Percentiles rank a stretch among this genome's conserved stretches.
Evolutionary conservation across 2,797 vertebrate species (phyloP).

Genomic region (Vireo griseus): DNA sequence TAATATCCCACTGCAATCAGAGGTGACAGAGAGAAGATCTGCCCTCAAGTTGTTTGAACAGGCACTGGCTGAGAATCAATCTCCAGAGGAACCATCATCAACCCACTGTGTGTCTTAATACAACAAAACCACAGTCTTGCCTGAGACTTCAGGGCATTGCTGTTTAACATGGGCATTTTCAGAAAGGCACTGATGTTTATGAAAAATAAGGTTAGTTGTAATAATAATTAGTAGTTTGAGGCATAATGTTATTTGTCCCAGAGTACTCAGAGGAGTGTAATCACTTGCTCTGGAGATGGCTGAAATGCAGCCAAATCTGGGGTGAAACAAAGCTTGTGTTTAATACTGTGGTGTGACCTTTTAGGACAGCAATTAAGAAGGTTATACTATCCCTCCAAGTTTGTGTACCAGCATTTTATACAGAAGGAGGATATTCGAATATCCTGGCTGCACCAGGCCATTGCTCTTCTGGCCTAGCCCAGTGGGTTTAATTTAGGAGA

Average conservation of each 20-base stretch:
- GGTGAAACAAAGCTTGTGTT: neutral
- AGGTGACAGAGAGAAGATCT: neutral
- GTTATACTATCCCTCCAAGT: neutral
- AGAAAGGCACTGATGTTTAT: neutral
- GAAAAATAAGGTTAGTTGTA: neutral
- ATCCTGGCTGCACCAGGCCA: neutral
- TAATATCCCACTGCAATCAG: neutral
- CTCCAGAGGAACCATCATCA: neutral
- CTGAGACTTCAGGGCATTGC: neutral
- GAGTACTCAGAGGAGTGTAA: neutral
- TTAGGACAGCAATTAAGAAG: neutral
- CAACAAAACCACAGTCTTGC: neutral
- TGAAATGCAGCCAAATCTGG: neutral
- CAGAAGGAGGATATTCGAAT: neutral
- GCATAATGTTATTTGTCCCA: neutral
- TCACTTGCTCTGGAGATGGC: neutral
- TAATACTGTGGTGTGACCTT: neutral
- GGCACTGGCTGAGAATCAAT: neutral
- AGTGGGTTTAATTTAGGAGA: neutral
- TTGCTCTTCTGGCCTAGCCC: neutral
- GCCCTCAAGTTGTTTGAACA: neutral
- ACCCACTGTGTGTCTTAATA: neutral
- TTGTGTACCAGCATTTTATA: neutral
- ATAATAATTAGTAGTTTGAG: neutral
- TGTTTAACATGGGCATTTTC: neutral